phyloP scores from a whole-genome alignment of 2,113 vertebrate genomes.

The Dipodomys stephensi region DNA sequence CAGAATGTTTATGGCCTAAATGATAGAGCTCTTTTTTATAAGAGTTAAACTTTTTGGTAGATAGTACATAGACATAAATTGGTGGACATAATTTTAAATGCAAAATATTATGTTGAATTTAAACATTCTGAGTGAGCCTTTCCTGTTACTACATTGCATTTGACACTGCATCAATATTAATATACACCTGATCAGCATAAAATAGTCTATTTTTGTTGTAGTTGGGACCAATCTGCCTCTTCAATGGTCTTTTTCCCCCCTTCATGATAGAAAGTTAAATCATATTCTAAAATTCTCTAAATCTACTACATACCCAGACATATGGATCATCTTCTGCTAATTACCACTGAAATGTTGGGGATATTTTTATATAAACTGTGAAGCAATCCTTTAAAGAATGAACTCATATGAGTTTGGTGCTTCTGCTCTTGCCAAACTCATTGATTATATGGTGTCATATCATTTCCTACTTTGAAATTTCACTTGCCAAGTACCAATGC shows the following conservation, averaged over 20 bases:
- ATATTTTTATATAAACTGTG: slow-evolving; percentile 41
- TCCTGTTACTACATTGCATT: background rate
- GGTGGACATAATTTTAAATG: background rate
- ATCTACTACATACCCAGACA: slow-evolving; percentile 29
- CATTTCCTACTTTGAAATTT: slow-evolving; percentile 68
- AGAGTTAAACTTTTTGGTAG: background rate
- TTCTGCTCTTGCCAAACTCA: slow-evolving; percentile 21
- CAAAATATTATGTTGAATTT: slow-evolving; percentile 2
- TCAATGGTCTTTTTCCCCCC: background rate
- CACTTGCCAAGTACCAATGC: slow-evolving; percentile 57
- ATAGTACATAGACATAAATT: background rate
- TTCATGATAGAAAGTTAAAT: slow-evolving; percentile 8
- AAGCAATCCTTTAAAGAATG: slow-evolving; percentile 50
- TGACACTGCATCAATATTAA: background rate
- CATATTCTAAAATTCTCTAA: slow-evolving; percentile 40
- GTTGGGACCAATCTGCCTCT: background rate
- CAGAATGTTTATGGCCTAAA: background rate
- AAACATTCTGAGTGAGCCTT: background rate
- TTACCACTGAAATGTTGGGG: slow-evolving; percentile 37
- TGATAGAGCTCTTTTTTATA: background rate
- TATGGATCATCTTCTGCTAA: slow-evolving; percentile 66
- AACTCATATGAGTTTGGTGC: slow-evolving; percentile 33
- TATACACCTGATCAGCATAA: background rate
- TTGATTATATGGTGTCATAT: slow-evolving; percentile 62
- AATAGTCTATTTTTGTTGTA: background rate